These are phyloP conservation scores for Volucella inanis DNA, from an alignment of 2,888 invertebrate genomes.

Conservation along the genomic window DNA sequence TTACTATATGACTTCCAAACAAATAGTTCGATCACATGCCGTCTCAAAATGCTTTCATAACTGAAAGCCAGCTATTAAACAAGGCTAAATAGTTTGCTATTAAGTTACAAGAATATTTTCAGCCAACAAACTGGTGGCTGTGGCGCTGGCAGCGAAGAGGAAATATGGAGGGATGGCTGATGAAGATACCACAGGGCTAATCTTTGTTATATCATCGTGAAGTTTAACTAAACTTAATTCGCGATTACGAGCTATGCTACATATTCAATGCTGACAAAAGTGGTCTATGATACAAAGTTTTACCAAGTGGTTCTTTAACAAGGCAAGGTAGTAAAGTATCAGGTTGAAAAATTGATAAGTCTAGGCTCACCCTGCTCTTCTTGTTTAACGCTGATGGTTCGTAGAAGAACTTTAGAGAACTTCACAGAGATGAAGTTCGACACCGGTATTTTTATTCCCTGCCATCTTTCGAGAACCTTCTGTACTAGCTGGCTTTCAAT, in stretches of 20 bases:
- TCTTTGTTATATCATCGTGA: neutral
- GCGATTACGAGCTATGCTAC: neutral
- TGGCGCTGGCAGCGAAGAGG: too few relatives aligned
- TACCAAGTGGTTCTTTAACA: constrained; percentile 2
- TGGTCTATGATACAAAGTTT: neutral
- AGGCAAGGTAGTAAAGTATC: neutral
- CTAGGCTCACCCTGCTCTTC: neutral
- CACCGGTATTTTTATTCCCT: too few relatives aligned
- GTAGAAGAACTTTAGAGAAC: neutral
- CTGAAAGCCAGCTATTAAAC: too few relatives aligned
- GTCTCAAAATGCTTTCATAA: too few relatives aligned
- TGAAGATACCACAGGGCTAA: constrained; percentile 1
- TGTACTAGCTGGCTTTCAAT: too few relatives aligned
- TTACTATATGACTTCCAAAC: too few relatives aligned
- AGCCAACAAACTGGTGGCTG: too few relatives aligned
- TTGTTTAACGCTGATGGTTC: neutral
- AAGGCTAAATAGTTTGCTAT: too few relatives aligned
- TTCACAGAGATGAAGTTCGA: too few relatives aligned
- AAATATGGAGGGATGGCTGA: neutral
- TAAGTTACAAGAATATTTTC: too few relatives aligned
- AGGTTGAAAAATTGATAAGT: constrained; percentile 13
- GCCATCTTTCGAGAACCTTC: too few relatives aligned
- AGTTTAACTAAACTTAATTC: neutral
- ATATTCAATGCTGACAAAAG: constrained; percentile 12
- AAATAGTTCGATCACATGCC: too few relatives aligned